Base-by-base conservation (phyloP, 2,888 invertebrate genomes). In the Lithophane leautieri region DNA sequence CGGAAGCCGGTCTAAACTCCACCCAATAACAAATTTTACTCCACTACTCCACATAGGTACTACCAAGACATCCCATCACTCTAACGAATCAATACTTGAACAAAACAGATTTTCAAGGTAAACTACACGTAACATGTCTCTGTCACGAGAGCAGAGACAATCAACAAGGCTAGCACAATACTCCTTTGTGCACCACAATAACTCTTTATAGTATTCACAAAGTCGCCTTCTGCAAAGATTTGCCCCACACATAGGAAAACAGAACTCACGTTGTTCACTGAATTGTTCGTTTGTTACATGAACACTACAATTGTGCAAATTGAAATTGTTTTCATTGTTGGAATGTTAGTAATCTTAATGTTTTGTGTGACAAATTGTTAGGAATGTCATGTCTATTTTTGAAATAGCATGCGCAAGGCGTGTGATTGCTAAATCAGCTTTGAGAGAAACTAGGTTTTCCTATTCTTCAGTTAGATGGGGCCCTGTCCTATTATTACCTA, bases 141-240 rank as follows among this genome's bases (percentile, higher is more conserved):
- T 90, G 91, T 90, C 91, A 91, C 89, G 87, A 88, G 86, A 74
- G 70, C 87, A 90, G 86, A 91, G 90, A 95, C 95, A 95, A 95
- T 94, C 88, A 91, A 94, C 95, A 95, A 95, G 94, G 93, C 89
- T 90, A 63, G 87, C 86, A 95, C 94, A 95, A 95, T 94, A 90
- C 82, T 70, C 85, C 94, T 95, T 94, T 95, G 94, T 94, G 82
- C 78, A 44, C 84, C 75, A 93, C 93, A 95, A 94, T 94, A 92
- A 91, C 91, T 93, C 94, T 93, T 94, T 94, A 94, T 93, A 90
- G 87, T 89, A 90, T 89, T 92, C 92, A 94, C 94, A 94, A 94
- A 93, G 93, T 93, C 91, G 90, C 90, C 92, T 94, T 93, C 91
- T 91, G 94, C 94, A 93, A 93, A 94, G 95, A 95, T 95, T 95